A percentile compares a stretch with the other conserved stretches of the same genome.
Evolutionary conservation across 1,140 invertebrate species (phyloP).

Genomic region (Aplysia californica): DNA sequence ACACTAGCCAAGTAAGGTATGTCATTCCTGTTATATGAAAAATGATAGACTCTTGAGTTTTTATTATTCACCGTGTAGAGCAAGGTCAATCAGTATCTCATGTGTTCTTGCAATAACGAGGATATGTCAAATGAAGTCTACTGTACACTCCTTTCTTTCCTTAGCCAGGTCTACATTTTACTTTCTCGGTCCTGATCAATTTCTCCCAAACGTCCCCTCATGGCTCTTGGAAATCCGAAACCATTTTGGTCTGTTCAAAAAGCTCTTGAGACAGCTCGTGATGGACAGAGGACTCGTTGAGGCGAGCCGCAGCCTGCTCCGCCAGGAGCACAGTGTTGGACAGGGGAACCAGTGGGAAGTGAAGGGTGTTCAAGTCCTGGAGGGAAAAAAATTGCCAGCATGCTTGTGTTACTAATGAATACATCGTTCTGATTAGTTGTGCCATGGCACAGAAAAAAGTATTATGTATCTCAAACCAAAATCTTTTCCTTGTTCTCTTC

Average conservation of each 20-base stretch:
- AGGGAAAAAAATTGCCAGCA: neutral
- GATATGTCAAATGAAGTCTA: too few relatives aligned
- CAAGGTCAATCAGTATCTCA: too few relatives aligned
- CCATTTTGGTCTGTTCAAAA: constrained; percentile 15
- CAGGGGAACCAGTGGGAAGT: constrained; percentile 1
- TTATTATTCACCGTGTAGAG: too few relatives aligned
- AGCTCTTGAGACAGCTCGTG: constrained; percentile 17
- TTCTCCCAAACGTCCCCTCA: too few relatives aligned
- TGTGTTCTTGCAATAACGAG: too few relatives aligned
- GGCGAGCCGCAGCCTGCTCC: constrained; percentile 20
- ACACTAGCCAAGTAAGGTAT: too few relatives aligned
- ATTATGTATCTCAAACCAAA: neutral
- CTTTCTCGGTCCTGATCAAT: neutral
- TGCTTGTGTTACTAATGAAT: neutral
- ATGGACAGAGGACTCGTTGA: neutral
- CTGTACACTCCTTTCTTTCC: too few relatives aligned
- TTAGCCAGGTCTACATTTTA: too few relatives aligned
- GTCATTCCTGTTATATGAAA: too few relatives aligned
- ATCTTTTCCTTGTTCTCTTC: neutral
- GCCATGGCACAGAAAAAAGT: neutral
- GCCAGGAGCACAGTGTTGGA: neutral
- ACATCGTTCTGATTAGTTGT: too few relatives aligned
- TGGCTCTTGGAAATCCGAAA: too few relatives aligned
- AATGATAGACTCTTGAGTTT: neutral
- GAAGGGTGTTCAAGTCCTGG: constrained; percentile 15